A percentile compares a stretch with the other conserved stretches of the same genome.
Conservation (phyloP, 1,140 invertebrate genomes). For the Dreissena rostriformis region DNA sequence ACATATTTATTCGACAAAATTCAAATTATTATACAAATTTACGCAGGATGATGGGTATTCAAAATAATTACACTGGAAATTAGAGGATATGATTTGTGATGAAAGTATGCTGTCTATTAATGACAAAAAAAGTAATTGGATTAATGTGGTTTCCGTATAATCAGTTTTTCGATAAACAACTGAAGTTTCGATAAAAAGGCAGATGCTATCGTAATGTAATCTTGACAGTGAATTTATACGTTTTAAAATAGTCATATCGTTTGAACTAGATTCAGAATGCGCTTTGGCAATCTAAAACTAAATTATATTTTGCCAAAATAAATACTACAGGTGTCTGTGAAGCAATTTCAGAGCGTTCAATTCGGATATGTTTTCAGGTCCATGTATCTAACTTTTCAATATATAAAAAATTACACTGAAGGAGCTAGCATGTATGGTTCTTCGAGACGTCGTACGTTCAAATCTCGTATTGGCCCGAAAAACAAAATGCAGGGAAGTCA, state of each 20-base stretch:
- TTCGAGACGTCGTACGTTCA: no score
- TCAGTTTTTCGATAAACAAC: slow-evolving; percentile 11
- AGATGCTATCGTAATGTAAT: slow-evolving; percentile 6
- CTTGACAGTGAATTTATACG: slow-evolving; percentile 7
- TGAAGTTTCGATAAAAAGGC: slow-evolving; percentile 2
- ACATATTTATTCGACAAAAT: slow-evolving; percentile 41
- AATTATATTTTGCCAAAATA: no score
- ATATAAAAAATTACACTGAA: no score
- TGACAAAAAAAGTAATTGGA: slow-evolving; percentile 7
- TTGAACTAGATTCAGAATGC: background rate
- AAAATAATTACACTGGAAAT: slow-evolving; percentile 15
- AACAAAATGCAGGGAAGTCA: no score
- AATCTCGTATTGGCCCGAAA: no score
- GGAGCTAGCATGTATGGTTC: no score
- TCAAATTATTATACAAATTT: slow-evolving; percentile 54
- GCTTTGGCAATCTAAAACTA: no score
- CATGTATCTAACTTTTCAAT: no score
- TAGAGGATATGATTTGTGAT: slow-evolving; percentile 11
- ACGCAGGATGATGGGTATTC: slow-evolving; percentile 25
- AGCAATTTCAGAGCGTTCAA: no score
- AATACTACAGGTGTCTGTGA: no score
- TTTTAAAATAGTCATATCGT: slow-evolving; percentile 31
- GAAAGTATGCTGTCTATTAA: slow-evolving; percentile 8
- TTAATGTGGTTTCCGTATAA: slow-evolving; percentile 26
- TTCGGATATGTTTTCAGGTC: no score